Conservation (phyloP, 2,797 vertebrate genomes). For the Parauchenoglanis ngamensis region DNA sequence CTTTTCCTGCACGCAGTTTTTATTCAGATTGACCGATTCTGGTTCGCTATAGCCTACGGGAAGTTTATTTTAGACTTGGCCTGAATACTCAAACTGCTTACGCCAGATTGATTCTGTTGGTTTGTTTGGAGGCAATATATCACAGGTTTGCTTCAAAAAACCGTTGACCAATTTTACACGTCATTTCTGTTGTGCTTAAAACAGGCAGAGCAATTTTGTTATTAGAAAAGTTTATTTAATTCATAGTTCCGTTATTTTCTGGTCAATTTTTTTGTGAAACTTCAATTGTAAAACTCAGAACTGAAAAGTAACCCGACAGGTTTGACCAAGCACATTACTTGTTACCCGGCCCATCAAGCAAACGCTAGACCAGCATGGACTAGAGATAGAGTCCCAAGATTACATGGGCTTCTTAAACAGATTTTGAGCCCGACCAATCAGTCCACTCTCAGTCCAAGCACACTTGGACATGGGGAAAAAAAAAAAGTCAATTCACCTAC, state of each 20-base stretch:
- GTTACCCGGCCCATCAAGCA: background rate
- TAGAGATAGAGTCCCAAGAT: background rate
- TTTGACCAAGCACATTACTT: background rate
- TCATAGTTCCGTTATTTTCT: too few relatives aligned
- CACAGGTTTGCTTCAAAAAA: background rate
- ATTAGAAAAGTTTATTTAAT: background rate
- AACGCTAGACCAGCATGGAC: background rate
- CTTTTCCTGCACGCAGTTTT: background rate
- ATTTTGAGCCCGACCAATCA: background rate
- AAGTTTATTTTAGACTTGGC: background rate
- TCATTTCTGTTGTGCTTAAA: background rate
- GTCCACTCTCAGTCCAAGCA: background rate
- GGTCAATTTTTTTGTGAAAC: background rate
- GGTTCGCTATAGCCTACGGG: background rate
- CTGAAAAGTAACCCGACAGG: background rate
- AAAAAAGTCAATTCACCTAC: background rate
- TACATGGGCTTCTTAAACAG: background rate
- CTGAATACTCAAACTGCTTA: background rate
- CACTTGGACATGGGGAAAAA: background rate
- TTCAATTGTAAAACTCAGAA: background rate
- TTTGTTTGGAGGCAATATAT: background rate
- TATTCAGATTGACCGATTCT: conserved; percentile 13
- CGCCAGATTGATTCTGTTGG: background rate
- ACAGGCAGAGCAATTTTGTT: background rate
- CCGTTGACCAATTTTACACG: background rate